Evolutionary conservation across 2,888 invertebrate species (phyloP), one percentile per base, ranked within the genome.

Genomic region (Pseudeuparius sepicola): DNA sequence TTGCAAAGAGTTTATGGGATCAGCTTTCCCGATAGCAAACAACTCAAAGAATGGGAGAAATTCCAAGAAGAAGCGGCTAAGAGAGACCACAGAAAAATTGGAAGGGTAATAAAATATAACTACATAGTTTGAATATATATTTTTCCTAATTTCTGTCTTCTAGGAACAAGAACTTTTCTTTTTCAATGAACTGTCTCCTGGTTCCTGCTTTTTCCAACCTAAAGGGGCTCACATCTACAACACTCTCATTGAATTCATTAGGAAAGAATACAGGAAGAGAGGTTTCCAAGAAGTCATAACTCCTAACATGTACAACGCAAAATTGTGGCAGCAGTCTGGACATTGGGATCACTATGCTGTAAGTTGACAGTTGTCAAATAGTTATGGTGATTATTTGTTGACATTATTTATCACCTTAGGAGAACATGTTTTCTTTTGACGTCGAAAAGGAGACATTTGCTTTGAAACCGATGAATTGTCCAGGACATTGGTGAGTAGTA

Each of bases 401-500:
- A n/a, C 6, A 20, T 20, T 20, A n/a, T 20, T 20, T 32, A 3
- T 20, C n/a, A 12, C 3, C 9, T 13, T 50, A 73, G 70, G 89
- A 96, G 12, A 93, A 94, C 56, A 94, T 96, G 92, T 96, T 96
- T 64, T 76, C 82, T 0, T 93, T 96, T 61, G 93, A 96, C 47
- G 77, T 85, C 0, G 96, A 97, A 62, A 96, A 97, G 59, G 96
- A 98, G 57, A 87, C 76, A 4, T 98, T 84, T 62, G 97, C 93
- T 0, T 65, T 99, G 42, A 99, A 98, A 57, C 98, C 98, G 0
- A 98, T 98, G 98, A 98, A 98, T 62, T 98, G 98, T 55, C 98
- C 98, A 0, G 97, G 97, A 0, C 96, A 97, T 61, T 97, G 96
- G 83, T 83, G 55, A 66, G 70, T 10, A n/a, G n/a, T n/a, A n/a